These are phyloP conservation scores for Emydura subglobosa DNA, from an alignment of 2,113 vertebrate species.

Conservation along the genomic window DNA sequence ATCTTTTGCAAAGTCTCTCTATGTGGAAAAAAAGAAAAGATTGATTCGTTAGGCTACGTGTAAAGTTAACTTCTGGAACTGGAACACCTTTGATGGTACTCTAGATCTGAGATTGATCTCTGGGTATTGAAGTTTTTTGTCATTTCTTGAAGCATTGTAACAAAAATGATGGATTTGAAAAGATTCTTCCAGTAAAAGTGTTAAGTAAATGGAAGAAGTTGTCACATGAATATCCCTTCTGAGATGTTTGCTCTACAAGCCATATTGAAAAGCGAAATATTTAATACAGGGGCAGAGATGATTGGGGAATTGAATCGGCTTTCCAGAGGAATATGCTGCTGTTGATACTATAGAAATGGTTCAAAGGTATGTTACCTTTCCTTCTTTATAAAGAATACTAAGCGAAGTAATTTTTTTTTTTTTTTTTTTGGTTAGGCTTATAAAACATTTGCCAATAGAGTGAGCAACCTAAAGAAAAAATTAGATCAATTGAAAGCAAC, in stretches of 20 bases:
- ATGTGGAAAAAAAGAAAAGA: accelerated
- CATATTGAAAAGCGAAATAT: accelerated
- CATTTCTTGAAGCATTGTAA: accelerated
- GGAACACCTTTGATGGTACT: not conserved
- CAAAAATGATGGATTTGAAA: not conserved
- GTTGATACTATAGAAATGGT: not conserved
- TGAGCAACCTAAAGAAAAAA: constrained; percentile 95
- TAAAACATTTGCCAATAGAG: constrained; percentile 95
- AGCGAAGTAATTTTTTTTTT: accelerated
- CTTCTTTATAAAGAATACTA: accelerated
- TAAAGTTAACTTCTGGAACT: not conserved
- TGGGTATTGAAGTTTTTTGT: not conserved
- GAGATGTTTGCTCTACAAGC: not conserved
- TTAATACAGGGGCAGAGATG: not conserved
- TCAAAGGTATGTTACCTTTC: accelerated
- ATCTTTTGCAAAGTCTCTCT: not conserved
- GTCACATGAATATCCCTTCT: not conserved
- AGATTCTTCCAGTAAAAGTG: accelerated
- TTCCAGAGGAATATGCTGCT: not conserved
- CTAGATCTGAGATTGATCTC: accelerated
- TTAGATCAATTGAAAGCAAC: constrained; percentile 94
- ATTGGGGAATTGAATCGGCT: accelerated
- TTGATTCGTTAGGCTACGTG: not conserved
- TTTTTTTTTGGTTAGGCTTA: constrained; percentile 85
- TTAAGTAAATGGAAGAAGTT: not conserved